phyloP scores from a whole-genome alignment of 2,888 invertebrate species.

The Xestia xanthographa region DNA sequence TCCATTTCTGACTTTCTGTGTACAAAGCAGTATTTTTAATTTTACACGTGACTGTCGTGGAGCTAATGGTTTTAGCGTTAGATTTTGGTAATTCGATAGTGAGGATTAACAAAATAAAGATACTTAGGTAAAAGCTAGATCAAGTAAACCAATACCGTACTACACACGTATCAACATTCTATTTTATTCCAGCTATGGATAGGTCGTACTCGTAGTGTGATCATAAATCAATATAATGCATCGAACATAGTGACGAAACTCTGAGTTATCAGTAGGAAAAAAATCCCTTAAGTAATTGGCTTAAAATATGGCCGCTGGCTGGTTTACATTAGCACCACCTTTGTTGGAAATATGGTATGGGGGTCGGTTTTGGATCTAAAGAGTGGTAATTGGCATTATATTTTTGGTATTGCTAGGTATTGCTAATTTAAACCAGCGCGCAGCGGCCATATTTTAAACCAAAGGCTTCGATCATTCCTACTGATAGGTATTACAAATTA shows the following conservation, averaged over 20 bases:
- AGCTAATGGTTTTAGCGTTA: conserved; percentile 11
- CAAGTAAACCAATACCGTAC: not conserved
- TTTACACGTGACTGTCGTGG: conserved; percentile 31
- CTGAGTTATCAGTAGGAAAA: conserved; percentile 15
- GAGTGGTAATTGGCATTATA: too few species aligned
- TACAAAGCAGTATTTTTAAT: conserved; percentile 35
- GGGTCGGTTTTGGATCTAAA: too few species aligned
- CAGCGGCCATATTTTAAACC: not conserved
- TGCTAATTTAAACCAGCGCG: conserved; percentile 3
- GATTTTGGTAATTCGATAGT: not conserved
- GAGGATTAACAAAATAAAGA: not conserved
- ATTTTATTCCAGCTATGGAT: not conserved
- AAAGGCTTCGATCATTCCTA: conserved; percentile 24
- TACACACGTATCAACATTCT: not conserved
- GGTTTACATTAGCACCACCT: conserved; percentile 1
- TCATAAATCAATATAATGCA: not conserved
- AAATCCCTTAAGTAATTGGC: conserved; percentile 12
- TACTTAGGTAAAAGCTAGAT: conserved; percentile 9
- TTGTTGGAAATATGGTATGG: conserved; percentile 14
- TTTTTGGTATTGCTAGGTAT: not conserved
- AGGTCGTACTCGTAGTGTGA: not conserved
- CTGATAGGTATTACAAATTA: not conserved
- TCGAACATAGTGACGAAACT: not conserved
- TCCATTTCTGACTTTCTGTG: conserved; percentile 12
- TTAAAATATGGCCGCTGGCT: not conserved